These are phyloP conservation scores for Smutsia temminckii DNA, from an alignment of 2,797 vertebrate genomes.

Conservation along the genomic window DNA sequence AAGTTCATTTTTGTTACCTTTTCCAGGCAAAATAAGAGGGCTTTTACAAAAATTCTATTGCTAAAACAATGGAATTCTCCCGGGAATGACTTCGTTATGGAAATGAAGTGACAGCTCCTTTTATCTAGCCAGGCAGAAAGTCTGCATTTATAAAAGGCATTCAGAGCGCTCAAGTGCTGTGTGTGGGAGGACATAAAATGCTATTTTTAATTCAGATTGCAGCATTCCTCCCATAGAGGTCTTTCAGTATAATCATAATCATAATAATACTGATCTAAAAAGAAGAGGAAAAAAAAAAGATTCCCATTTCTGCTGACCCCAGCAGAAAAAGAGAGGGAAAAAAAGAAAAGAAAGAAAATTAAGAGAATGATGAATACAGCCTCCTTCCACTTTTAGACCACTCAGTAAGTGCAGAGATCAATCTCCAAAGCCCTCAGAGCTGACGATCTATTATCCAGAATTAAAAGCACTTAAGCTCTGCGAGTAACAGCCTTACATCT, in stretches of 20 bases:
- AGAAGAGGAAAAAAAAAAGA: constrained; percentile 41
- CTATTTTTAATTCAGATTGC: constrained; percentile 88
- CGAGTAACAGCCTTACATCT: background rate
- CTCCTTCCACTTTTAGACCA: background rate
- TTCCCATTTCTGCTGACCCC: constrained; percentile 78
- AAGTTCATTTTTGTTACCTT: constrained; percentile 86
- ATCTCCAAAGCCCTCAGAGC: background rate
- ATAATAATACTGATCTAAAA: constrained; percentile 84
- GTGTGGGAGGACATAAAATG: constrained; percentile 86
- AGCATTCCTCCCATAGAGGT: constrained; percentile 83
- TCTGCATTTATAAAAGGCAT: constrained; percentile 87
- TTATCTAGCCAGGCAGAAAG: constrained; percentile 87
- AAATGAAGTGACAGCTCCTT: constrained; percentile 87
- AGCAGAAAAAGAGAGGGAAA: constrained; percentile 55
- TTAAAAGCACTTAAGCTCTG: constrained; percentile 40
- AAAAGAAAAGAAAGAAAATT: background rate
- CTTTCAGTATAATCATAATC: constrained; percentile 84
- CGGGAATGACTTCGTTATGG: constrained; percentile 84
- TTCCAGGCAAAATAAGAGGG: constrained; percentile 85
- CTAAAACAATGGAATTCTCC: constrained; percentile 87
- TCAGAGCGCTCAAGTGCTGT: constrained; percentile 83
- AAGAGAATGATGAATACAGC: constrained; percentile 43
- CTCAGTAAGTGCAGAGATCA: background rate
- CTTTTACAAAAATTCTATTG: constrained; percentile 86
- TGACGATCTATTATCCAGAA: constrained; percentile 12